A percentile compares a stretch with the other conserved stretches of the same genome.
Evolutionary conservation across 2,888 invertebrate genomes (phyloP).

Genomic region (Ochropacha duplaris): DNA sequence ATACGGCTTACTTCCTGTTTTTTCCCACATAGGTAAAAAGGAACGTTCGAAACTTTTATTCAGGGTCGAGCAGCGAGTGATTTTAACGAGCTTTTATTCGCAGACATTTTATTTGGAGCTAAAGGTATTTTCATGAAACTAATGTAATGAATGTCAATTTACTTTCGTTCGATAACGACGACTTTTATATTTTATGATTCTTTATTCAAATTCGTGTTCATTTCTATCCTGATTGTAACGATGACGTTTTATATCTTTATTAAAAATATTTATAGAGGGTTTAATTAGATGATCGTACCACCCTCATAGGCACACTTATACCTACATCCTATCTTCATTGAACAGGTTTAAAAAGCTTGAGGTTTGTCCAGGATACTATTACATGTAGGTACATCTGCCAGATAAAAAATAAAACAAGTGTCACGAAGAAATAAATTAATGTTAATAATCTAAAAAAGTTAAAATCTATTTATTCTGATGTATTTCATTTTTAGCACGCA

Average conservation of each 20-base stretch:
- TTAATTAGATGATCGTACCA: too few relatives aligned
- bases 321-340: too few relatives aligned
- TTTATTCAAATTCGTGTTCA: too few relatives aligned
- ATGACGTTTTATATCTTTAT: conserved; percentile 9
- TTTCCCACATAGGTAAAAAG: conserved; percentile 50
- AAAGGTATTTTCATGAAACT: conserved; percentile 63
- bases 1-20: conserved; percentile 55
- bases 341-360: too few relatives aligned
- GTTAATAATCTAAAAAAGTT: too few relatives aligned
- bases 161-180: conserved; percentile 40
- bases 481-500: too few relatives aligned
- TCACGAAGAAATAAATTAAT: too few relatives aligned
- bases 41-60: conserved; percentile 63
- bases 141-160: conserved; percentile 76
- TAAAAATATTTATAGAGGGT: conserved; percentile 8
- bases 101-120: conserved; percentile 51
- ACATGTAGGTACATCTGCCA: too few relatives aligned
- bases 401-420: not conserved
- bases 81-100: conserved; percentile 76
- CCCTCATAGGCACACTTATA: too few relatives aligned
- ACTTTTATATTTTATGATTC: conserved; percentile 18
- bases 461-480: too few relatives aligned
- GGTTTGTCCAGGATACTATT: too few relatives aligned
- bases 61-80: conserved; percentile 63
- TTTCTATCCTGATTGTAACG: too few relatives aligned